These are phyloP conservation scores for Strix aluco DNA, from an alignment of 2,113 vertebrate species.

Conservation along the genomic window DNA sequence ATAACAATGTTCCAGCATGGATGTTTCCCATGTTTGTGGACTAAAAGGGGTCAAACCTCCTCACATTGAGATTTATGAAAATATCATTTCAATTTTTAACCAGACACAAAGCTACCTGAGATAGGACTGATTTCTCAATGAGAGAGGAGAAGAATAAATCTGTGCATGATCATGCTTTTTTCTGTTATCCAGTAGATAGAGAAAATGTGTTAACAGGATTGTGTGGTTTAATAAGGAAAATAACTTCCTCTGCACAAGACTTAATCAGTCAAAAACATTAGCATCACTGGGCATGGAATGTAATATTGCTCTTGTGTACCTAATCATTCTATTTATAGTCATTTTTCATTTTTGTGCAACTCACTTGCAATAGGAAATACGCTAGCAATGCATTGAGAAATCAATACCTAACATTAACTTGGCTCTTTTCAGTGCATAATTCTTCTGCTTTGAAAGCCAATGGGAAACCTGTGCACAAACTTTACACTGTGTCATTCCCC, in stretches of 20 bases:
- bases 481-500: background rate
- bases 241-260: background rate
- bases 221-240: background rate
- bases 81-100: background rate
- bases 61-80: background rate
- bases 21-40: background rate
- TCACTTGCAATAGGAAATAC: background rate
- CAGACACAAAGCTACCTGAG: background rate
- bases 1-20: background rate
- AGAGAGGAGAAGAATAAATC: background rate
- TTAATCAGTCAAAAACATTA: background rate
- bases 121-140: background rate
- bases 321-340: background rate
- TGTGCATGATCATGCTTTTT: background rate
- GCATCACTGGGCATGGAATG: background rate
- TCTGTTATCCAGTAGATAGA: background rate
- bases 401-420: background rate
- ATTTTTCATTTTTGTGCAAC: conserved; percentile 10
- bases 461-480: background rate
- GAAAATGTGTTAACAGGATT: background rate
- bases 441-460: background rate
- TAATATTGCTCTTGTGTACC: background rate
- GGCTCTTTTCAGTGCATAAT: background rate
- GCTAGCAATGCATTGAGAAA: conserved; percentile 19
- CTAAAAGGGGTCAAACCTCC: background rate